phyloP scores from a whole-genome alignment of 1,140 invertebrate genomes.

The Streblospio benedicti region DNA sequence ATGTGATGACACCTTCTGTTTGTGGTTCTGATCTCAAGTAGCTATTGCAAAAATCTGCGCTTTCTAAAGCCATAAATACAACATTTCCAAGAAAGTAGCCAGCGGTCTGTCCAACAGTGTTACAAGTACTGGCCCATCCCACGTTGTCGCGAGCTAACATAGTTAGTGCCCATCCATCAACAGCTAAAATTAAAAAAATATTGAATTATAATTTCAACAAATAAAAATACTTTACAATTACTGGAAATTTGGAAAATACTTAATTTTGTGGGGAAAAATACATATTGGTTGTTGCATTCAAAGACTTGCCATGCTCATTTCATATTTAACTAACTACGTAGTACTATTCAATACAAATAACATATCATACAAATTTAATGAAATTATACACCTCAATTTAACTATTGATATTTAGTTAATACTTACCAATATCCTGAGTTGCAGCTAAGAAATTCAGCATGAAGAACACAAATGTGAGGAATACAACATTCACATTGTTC shows the following conservation, averaged over 20 bases:
- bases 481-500: slow-evolving; percentile 64
- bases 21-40: slow-evolving; percentile 72
- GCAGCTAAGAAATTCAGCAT: slow-evolving; percentile 90
- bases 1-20: slow-evolving; percentile 68
- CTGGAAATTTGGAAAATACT: too few species aligned
- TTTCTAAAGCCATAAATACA: slow-evolving; percentile 93
- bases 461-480: slow-evolving; percentile 82
- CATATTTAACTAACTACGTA: too few species aligned
- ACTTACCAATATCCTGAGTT: slow-evolving; percentile 98
- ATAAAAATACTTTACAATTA: too few species aligned
- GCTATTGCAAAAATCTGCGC: slow-evolving; percentile 87
- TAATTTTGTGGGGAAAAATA: too few species aligned
- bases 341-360: too few species aligned
- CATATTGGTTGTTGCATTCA: too few species aligned
- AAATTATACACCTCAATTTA: too few species aligned
- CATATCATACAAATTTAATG: too few species aligned
- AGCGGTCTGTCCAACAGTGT: slow-evolving; percentile 94
- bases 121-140: slow-evolving; percentile 98
- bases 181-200: too few species aligned
- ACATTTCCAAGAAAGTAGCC: slow-evolving; percentile 97
- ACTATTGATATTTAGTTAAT: too few species aligned
- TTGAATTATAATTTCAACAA: too few species aligned
- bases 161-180: slow-evolving; percentile 98
- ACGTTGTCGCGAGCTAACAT: slow-evolving; percentile 94
- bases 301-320: too few species aligned